Evolutionary conservation across 2,888 invertebrate species (phyloP).

Genomic region (Eristalis pertinax): DNA sequence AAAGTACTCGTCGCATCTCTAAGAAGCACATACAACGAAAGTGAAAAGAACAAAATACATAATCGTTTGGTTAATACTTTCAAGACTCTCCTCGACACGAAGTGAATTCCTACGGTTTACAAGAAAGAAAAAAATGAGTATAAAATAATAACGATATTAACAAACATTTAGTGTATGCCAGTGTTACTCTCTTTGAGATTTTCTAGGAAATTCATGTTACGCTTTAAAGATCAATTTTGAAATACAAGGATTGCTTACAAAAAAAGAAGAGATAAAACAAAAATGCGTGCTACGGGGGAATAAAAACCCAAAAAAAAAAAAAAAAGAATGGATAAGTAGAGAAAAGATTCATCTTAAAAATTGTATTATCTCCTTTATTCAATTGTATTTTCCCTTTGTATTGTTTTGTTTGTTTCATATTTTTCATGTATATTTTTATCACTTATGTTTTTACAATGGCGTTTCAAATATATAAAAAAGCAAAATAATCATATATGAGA

Average conservation of each 20-base stretch:
- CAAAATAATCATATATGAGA: slow-evolving; percentile 62
- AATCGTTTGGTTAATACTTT: slow-evolving; percentile 42
- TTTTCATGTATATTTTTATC: slow-evolving; percentile 73
- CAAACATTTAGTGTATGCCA: slow-evolving; percentile 5
- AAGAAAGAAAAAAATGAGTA: neutral
- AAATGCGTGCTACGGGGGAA: no score
- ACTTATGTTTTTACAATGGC: slow-evolving; percentile 81
- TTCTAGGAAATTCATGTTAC: slow-evolving; percentile 62
- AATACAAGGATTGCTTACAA: slow-evolving; percentile 20
- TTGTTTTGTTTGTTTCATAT: slow-evolving; percentile 58
- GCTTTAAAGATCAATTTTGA: slow-evolving; percentile 15
- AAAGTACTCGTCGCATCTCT: neutral
- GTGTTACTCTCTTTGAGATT: slow-evolving; percentile 59
- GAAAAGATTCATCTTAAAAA: slow-evolving; percentile 62
- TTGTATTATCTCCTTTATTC: slow-evolving; percentile 68
- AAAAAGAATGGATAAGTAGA: slow-evolving; percentile 3
- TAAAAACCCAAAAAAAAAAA: no score
- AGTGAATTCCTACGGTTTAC: slow-evolving; percentile 12
- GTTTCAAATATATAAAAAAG: slow-evolving; percentile 75
- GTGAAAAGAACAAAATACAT: neutral
- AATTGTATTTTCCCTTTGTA: slow-evolving; percentile 39
- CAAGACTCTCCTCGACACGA: slow-evolving; percentile 13
- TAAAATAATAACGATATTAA: slow-evolving; percentile 23
- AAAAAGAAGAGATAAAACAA: neutral
- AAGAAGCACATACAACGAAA: slow-evolving; percentile 34